phyloP scores from a whole-genome alignment of 2,113 vertebrate species.

The Perccottus glenii region DNA sequence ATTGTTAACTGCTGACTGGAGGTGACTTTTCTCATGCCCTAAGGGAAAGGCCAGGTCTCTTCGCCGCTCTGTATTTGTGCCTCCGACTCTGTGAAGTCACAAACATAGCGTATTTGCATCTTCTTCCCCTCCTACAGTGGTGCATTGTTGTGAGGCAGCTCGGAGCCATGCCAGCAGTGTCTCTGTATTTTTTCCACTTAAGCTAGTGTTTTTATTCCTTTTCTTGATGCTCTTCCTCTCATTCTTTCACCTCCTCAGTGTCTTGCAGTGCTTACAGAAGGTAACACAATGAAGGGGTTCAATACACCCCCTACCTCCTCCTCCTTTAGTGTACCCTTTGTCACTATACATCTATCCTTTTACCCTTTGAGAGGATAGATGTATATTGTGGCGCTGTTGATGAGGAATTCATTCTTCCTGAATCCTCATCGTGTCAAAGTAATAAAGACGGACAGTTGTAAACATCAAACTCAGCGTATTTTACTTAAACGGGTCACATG shows the following conservation, averaged over 20 bases:
- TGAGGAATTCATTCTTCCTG: slow-evolving; percentile 64
- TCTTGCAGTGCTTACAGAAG: slow-evolving; percentile 23
- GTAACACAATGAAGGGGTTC: slow-evolving; percentile 43
- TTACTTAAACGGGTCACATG: slow-evolving; percentile 42
- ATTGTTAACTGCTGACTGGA: slow-evolving; percentile 61
- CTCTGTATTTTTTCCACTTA: slow-evolving; percentile 32
- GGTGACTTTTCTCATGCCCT: slow-evolving; percentile 50
- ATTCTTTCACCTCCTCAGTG: slow-evolving; percentile 8
- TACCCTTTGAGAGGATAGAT: slow-evolving; percentile 50
- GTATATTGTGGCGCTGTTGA: slow-evolving; percentile 52
- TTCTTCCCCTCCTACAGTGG: slow-evolving; percentile 20
- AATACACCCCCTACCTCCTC: slow-evolving; percentile 27
- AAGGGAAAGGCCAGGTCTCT: slow-evolving; percentile 42
- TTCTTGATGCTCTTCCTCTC: slow-evolving; percentile 32
- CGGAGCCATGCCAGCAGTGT: slow-evolving; percentile 25
- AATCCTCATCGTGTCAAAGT: slow-evolving; percentile 59
- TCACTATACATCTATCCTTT: too few species aligned
- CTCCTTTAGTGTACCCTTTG: slow-evolving; percentile 32
- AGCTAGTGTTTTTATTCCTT: slow-evolving; percentile 20
- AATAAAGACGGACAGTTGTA: slow-evolving; percentile 63
- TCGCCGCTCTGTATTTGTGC: slow-evolving; percentile 43
- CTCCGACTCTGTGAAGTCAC: slow-evolving; percentile 23
- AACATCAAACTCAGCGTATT: slow-evolving; percentile 54
- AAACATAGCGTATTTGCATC: slow-evolving; percentile 41
- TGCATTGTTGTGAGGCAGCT: slow-evolving; percentile 41